Evolutionary conservation across 2,888 invertebrate genomes (phyloP), one percentile per base, ranked within the genome.

Genomic region (Dasysyrphus tricinctus): DNA sequence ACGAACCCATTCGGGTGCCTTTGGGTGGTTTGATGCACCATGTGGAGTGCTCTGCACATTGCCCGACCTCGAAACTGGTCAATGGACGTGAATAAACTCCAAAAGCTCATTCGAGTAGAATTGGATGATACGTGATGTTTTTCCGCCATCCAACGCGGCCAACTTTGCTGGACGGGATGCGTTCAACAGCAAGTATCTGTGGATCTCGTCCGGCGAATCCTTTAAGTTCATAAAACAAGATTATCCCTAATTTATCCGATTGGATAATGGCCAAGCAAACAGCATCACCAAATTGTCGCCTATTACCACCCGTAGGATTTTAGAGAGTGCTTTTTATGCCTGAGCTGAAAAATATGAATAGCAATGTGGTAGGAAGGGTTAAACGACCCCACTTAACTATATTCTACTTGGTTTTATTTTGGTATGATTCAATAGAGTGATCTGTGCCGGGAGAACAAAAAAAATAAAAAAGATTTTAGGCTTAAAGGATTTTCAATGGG

Each of bases 221-320:
- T 75, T 76, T 84, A 84, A 84, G 84, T 80, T 84, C 84, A 84
- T 84, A 84, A 84, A 84, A 84, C 76, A 80, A 70, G 84, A 84
- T 84, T 84, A 84, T 84, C 80, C 80, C 75, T 84, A 80, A 84
- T 76, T 84, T 84, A 84, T 84, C 84, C 84, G 80, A 84, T 84
- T 84, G 84, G 84, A 80, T 84, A 84, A 84, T 84, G 84, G 75
- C 84, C 80, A 84, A 84, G 80, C 80, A 80, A 84, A 80, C 84
- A 84, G 72, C 74, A 84, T 72, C 65, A 47, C 70, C 63, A 76
- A 79, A 80, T 80, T 42, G 57, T 80, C 80, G 65, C 72, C 80
- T 72, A 70, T 39, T 47, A 47, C 59, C 65, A 49, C 54, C 1
- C 32, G 9, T 16, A 34, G 37, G 42, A 57, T 39, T 56, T 44